phyloP scores from a whole-genome alignment of 1,140 invertebrate species.

The Gonatopus flavifemur region DNA sequence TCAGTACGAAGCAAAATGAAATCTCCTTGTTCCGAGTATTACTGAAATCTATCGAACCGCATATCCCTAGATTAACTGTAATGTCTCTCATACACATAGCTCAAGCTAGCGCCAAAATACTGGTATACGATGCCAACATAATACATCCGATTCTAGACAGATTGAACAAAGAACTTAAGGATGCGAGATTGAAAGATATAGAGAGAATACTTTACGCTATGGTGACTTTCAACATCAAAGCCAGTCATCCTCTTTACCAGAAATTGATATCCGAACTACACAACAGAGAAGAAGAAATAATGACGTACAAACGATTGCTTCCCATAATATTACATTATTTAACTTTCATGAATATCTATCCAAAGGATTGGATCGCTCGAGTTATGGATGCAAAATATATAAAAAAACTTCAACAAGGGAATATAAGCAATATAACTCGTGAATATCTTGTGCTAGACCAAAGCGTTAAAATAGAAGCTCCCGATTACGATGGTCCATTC shows the following conservation, averaged over 20 bases:
- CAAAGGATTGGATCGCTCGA: conserved; percentile 55
- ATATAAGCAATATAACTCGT: conserved; percentile 36
- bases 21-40: neutral
- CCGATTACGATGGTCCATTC: conserved; percentile 60
- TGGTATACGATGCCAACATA: conserved; percentile 46
- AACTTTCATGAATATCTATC: conserved; percentile 48
- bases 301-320: conserved; percentile 46
- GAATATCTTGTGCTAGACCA: conserved; percentile 61
- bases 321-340: conserved; percentile 56
- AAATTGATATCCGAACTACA: conserved; percentile 53
- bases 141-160: conserved; percentile 45
- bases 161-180: conserved; percentile 29
- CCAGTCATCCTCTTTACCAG: conserved; percentile 49
- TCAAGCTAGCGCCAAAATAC: conserved; percentile 55
- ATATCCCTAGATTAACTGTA: conserved; percentile 41
- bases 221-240: conserved; percentile 55
- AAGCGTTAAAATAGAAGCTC: conserved; percentile 61
- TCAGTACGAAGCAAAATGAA: neutral
- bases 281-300: conserved; percentile 52
- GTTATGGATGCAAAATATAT: conserved; percentile 53
- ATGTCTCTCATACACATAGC: conserved; percentile 58
- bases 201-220: conserved; percentile 62
- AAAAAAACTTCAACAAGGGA: conserved; percentile 48
- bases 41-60: neutral
- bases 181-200: conserved; percentile 64